Percentiles rank a stretch among this genome's conserved stretches.
phyloP scores from a whole-genome alignment of 2,113 vertebrate genomes.

The Platysternon megacephalum region DNA sequence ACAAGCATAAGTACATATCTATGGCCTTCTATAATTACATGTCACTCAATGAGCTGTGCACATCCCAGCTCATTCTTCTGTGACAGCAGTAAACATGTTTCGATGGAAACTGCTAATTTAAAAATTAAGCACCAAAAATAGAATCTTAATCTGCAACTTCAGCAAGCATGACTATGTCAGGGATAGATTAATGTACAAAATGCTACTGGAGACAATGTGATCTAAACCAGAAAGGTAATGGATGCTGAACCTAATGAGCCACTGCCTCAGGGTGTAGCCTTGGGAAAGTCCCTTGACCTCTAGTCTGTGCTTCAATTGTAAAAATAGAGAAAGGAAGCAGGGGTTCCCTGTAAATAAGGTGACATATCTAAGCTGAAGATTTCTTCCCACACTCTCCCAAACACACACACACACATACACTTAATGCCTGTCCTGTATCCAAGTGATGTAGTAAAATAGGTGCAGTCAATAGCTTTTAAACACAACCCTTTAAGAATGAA shows the following conservation, averaged over 20 bases:
- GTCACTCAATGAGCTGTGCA: slow-evolving; percentile 53
- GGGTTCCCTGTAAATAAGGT: neutral
- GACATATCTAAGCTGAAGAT: neutral
- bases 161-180: slow-evolving; percentile 31
- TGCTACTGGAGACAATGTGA: slow-evolving; percentile 43
- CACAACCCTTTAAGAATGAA: neutral
- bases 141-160: slow-evolving; percentile 69
- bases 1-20: slow-evolving; percentile 47
- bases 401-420: neutral
- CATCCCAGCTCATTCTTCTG: slow-evolving; percentile 60
- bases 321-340: neutral
- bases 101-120: slow-evolving; percentile 71
- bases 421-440: neutral
- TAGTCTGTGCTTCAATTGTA: neutral
- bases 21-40: slow-evolving; percentile 40
- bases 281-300: neutral
- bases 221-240: slow-evolving; percentile 20
- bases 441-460: neutral
- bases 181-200: slow-evolving; percentile 37
- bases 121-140: slow-evolving; percentile 70
- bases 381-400: neutral
- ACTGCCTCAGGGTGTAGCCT: neutral
- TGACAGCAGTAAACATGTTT: slow-evolving; percentile 64
- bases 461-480: neutral
- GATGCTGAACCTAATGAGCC: slow-evolving; percentile 29